These are phyloP conservation scores for Scaeva pyrastri DNA, from an alignment of 2,888 invertebrate species.

Conservation along the genomic window DNA sequence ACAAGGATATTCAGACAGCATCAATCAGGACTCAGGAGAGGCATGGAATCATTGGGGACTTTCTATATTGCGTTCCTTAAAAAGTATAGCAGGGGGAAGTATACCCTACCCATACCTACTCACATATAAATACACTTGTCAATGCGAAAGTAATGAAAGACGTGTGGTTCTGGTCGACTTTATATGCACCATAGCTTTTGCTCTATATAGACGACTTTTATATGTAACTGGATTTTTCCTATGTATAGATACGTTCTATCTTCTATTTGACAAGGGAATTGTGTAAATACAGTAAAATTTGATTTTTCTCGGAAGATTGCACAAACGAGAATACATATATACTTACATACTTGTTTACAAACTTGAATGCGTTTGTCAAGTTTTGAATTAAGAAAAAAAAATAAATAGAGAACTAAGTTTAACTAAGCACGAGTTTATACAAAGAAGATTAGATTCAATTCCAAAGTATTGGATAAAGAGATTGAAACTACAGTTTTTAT, in stretches of 20 bases:
- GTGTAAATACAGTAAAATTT: conserved; percentile 26
- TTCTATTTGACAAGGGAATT: conserved; percentile 17
- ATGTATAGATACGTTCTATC: too few relatives aligned
- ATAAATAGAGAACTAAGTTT: background rate
- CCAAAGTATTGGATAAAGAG: background rate
- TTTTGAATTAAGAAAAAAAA: background rate
- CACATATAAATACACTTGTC: conserved; percentile 17
- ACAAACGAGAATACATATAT: background rate
- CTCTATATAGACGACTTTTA: too few relatives aligned
- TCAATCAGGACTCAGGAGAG: conserved; percentile 42
- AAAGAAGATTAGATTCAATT: background rate
- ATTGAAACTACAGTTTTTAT: background rate
- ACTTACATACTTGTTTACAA: conserved; percentile 16
- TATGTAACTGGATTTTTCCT: too few relatives aligned
- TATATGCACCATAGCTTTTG: too few relatives aligned
- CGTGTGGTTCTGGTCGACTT: too few relatives aligned
- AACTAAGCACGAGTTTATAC: background rate
- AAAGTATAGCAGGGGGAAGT: conserved; percentile 22
- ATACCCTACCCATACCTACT: background rate
- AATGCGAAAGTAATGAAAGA: conserved; percentile 43
- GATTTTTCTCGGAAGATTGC: conserved; percentile 12
- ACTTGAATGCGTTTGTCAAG: conserved; percentile 13
- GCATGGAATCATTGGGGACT: conserved; percentile 26
- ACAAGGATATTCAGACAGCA: conserved; percentile 12
- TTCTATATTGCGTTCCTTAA: conserved; percentile 32